Base-by-base conservation (phyloP, 2,113 vertebrate genomes). In the Python bivittatus region DNA sequence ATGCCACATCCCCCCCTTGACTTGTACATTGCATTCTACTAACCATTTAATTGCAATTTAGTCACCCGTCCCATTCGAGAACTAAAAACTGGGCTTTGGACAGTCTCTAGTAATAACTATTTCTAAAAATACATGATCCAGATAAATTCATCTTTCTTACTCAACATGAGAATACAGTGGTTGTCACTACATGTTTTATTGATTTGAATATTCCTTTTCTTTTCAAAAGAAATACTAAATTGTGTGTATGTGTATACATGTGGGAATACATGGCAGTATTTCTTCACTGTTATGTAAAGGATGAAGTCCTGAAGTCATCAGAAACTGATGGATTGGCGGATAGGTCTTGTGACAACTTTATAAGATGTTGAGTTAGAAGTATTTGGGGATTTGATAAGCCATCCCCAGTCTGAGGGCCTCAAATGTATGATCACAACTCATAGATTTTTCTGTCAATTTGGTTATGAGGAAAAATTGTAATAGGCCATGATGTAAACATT, bases 1-100 rank as follows among this genome's bases (percentile, higher is more conserved):
- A 58, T 64, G 58, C 23, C 44, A 42, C 27, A 44, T 79, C 44
- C 38, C 22, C 72, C 72, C 33, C 72, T 42, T 22, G 72, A 79
- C 33, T 42, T 42, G 33, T 22, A 79, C 33, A 79, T n/a, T 91
- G 33, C n/a, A 87, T 87, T 54, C 48, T 87, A 57, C 33, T 15
- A 79, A 38, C 68, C 20, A 88, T 68, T 72, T 56, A 42, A 87
- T n/a, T 42, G n/a, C 23, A 68, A 87, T 9, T 60, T 91, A 27
- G 25, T 68, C 84, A 48, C 33, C 48, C 9, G 13, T 58, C 54
- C 79, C n/a, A 23, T 60, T 13, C n/a, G 86, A 64, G 15, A n/a
- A 89, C 42, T 92, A 48, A 64, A 54, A 61, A n/a, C 25, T 57
- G 91, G 60, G 42, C 72, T 83, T 90, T 90, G 53, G 68, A 84